phyloP scores from a whole-genome alignment of 1,140 invertebrate species.

The Leptinotarsa defecta region DNA sequence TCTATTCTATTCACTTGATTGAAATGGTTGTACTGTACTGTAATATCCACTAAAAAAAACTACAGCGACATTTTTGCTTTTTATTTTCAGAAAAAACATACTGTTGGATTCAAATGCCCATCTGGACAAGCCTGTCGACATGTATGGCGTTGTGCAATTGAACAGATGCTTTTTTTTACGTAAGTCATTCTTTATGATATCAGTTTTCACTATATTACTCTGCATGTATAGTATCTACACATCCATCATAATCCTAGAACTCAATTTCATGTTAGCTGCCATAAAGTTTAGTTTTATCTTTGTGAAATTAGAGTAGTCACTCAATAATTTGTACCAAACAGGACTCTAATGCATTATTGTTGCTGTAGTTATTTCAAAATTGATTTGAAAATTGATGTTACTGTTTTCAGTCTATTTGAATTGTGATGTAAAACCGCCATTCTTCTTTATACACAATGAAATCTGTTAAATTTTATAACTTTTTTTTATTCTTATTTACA shows the following conservation, averaged over 20 bases:
- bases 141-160: conserved; percentile 94
- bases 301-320: not conserved
- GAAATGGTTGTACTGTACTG: too few relatives aligned
- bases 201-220: not conserved
- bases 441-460: too few relatives aligned
- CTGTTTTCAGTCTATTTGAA: too few relatives aligned
- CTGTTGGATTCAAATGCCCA: conserved; percentile 93
- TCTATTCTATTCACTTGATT: too few relatives aligned
- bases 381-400: too few relatives aligned
- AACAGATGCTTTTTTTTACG: conserved; percentile 98
- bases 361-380: too few relatives aligned
- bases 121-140: conserved; percentile 88
- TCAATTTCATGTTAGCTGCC: not conserved
- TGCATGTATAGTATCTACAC: not conserved
- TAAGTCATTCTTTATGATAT: conserved; percentile 63
- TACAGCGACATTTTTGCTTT: conserved; percentile 40
- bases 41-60: too few relatives aligned
- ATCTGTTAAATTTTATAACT: too few relatives aligned
- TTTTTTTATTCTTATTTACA: too few relatives aligned
- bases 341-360: too few relatives aligned
- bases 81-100: conserved; percentile 89
- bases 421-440: too few relatives aligned
- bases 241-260: not conserved
- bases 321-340: not conserved
- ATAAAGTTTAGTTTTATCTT: conserved; percentile 1